Conservation (phyloP, 1,140 invertebrate species). For the Ceratosolen fusciceps region DNA sequence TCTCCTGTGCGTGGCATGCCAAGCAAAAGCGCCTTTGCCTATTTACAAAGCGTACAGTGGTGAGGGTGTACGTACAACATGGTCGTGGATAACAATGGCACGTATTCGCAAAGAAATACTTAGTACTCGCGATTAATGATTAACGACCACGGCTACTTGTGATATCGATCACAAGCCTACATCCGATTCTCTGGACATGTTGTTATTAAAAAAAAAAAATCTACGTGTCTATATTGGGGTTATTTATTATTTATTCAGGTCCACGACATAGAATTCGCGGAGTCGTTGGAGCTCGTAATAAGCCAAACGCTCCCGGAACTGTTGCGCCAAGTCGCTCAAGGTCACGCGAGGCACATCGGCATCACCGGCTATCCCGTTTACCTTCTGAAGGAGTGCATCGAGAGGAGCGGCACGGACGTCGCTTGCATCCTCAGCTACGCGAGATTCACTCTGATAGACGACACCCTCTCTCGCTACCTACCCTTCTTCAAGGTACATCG, state of each 20-base stretch:
- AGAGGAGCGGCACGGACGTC: conserved; percentile 78
- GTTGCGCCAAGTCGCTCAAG: conserved; percentile 79
- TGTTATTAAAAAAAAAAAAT: background rate
- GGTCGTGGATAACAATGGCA: too few species aligned
- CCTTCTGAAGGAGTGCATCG: conserved; percentile 81
- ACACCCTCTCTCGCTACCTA: conserved; percentile 80
- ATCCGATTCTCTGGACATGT: background rate
- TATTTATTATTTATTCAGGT: conserved; percentile 77
- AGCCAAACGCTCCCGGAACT: conserved; percentile 90
- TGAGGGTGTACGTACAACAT: too few species aligned
- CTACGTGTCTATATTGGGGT: too few species aligned
- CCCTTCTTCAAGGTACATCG: conserved; percentile 84
- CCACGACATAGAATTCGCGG: conserved; percentile 92
- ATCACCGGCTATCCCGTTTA: conserved; percentile 90
- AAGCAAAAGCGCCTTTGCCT: too few species aligned
- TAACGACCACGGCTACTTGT: too few species aligned
- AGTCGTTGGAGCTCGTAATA: conserved; percentile 82
- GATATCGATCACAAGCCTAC: too few species aligned
- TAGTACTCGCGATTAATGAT: too few species aligned
- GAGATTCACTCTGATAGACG: conserved; percentile 85
- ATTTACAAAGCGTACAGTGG: too few species aligned
- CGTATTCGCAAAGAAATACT: too few species aligned
- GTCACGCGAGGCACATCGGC: conserved; percentile 88
- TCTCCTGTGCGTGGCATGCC: too few species aligned
- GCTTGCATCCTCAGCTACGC: conserved; percentile 85